A percentile compares a stretch with the other conserved stretches of the same genome.
These are phyloP conservation scores for Asbolus verrucosus DNA, from an alignment of 1,140 invertebrate genomes.

Conservation along the genomic window DNA sequence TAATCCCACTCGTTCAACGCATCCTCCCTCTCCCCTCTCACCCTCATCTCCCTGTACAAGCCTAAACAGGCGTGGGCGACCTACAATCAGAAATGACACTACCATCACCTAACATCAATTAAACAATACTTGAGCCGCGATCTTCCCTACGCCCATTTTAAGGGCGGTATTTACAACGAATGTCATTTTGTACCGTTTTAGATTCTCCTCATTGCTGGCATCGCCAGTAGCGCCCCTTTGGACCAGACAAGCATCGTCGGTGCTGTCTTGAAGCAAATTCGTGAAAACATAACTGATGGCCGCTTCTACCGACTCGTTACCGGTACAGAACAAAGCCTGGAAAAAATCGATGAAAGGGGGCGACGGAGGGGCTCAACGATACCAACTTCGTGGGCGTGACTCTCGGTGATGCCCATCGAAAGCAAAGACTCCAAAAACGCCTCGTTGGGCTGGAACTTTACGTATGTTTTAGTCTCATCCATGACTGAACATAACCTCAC, in stretches of 20 bases:
- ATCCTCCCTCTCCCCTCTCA: constrained; percentile 65
- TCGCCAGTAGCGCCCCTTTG: constrained; percentile 48
- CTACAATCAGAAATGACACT: constrained; percentile 47
- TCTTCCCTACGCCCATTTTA: constrained; percentile 74
- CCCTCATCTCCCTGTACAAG: constrained; percentile 66
- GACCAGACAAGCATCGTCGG: constrained; percentile 49
- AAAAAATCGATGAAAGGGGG: constrained; percentile 46
- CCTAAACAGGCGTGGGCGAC: constrained; percentile 73
- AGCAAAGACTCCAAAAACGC: constrained; percentile 60
- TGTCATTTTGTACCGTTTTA: constrained; percentile 72
- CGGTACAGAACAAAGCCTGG: constrained; percentile 70
- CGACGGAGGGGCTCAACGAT: neutral
- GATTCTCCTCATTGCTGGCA: constrained; percentile 60
- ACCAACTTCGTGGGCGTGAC: constrained; percentile 63
- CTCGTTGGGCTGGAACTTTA: constrained; percentile 60
- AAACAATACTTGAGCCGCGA: constrained; percentile 69
- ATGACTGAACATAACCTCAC: constrained; percentile 20
- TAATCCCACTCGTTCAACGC: constrained; percentile 69
- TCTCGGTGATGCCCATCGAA: constrained; percentile 64
- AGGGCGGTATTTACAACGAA: constrained; percentile 74
- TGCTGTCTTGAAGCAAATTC: constrained; percentile 64
- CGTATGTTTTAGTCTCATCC: constrained; percentile 9
- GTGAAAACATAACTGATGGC: constrained; percentile 71
- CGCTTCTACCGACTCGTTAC: constrained; percentile 69
- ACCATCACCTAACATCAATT: neutral